These are phyloP conservation scores for Paracentrotus lividus DNA, from an alignment of 53 echinoderm and acorn worm species.

Conservation along the genomic window DNA sequence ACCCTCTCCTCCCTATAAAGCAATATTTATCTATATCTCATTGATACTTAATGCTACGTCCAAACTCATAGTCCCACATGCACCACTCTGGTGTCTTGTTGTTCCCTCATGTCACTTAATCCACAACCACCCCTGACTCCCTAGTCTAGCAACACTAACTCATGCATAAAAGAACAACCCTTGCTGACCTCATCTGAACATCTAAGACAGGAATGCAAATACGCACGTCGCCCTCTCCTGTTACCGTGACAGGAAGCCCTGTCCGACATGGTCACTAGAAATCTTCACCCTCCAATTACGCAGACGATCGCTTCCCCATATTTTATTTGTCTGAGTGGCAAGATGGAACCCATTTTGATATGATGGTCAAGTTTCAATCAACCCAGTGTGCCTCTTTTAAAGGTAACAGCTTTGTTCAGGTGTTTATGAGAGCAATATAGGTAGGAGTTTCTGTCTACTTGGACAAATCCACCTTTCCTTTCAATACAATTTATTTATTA, in stretches of 20 bases:
- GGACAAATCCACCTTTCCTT: neutral
- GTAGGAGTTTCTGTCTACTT: neutral
- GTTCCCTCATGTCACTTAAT: neutral
- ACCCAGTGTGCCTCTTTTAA: neutral
- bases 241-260: conserved; percentile 47
- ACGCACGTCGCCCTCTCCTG: conserved; percentile 40
- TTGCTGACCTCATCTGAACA: conserved; percentile 29
- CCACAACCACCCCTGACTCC: conserved; percentile 8
- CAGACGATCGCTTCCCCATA: neutral
- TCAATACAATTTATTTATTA: neutral
- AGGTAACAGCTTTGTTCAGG: neutral
- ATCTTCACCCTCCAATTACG: conserved; percentile 40
- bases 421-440: neutral
- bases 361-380: conserved; percentile 33
- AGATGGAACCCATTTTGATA: conserved; percentile 6
- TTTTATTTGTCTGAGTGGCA: conserved; percentile 34
- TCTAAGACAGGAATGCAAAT: neutral
- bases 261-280: conserved; percentile 44
- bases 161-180: conserved; percentile 58
- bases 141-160: conserved; percentile 16
- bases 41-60: neutral
- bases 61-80: neutral
- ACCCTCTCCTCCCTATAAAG: neutral
- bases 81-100: neutral
- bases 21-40: neutral